These are phyloP conservation scores for Ceriagrion tenellum DNA, from an alignment of 2,888 invertebrate species.

Conservation along the genomic window DNA sequence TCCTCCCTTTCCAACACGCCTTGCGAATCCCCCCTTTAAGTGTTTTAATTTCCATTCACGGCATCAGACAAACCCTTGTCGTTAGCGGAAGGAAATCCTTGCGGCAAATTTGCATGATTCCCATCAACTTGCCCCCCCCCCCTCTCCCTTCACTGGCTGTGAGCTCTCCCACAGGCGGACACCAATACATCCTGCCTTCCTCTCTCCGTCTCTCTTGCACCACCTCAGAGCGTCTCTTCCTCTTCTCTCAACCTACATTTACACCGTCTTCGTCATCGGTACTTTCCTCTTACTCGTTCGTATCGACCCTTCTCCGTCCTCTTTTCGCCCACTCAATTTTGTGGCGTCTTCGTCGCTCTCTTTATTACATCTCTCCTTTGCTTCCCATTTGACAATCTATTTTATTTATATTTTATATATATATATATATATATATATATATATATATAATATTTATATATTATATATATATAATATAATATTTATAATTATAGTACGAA, in stretches of 20 bases:
- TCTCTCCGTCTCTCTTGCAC: constrained; percentile 11
- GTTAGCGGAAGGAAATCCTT: constrained; percentile 66
- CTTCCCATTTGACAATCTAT: too few relatives aligned
- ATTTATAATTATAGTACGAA: too few relatives aligned
- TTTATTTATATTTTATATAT: too few relatives aligned
- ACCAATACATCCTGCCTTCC: neutral
- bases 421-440: too few relatives aligned
- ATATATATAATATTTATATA: too few relatives aligned
- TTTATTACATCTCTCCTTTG: too few relatives aligned
- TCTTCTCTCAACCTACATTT: constrained; percentile 68
- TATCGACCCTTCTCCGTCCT: too few relatives aligned
- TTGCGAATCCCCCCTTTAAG: neutral
- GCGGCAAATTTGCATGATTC: constrained; percentile 65
- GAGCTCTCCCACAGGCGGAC: neutral
- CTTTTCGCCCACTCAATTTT: too few relatives aligned
- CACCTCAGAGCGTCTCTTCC: neutral
- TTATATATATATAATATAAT: too few relatives aligned
- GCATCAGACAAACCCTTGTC: constrained; percentile 65
- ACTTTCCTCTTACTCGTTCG: too few relatives aligned
- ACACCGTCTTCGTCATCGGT: constrained; percentile 20
- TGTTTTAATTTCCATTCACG: constrained; percentile 66
- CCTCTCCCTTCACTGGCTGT: constrained; percentile 75
- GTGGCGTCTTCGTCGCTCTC: too few relatives aligned
- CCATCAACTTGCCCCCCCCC: constrained; percentile 71
- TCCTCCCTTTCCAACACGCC: constrained; percentile 75